phyloP scores from a whole-genome alignment of 2,888 invertebrate genomes.

The Tanytarsus gracilentus region DNA sequence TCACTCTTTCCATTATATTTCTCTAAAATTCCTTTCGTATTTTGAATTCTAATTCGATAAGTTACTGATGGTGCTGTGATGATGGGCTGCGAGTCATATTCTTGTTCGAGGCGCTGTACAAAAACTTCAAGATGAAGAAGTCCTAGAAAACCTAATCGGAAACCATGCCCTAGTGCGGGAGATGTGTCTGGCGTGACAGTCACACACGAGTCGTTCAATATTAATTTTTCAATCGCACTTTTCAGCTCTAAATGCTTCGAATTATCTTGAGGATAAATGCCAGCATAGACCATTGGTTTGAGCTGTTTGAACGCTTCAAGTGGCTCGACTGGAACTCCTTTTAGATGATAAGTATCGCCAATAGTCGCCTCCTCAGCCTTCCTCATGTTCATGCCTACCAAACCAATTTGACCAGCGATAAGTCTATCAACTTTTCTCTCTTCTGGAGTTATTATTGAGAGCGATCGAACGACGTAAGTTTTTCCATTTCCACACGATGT shows the following conservation, averaged over 20 bases:
- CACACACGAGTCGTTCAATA: slow-evolving; percentile 92
- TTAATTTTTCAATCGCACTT: slow-evolving; percentile 79
- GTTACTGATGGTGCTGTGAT: slow-evolving; percentile 81
- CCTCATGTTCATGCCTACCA: slow-evolving; percentile 72
- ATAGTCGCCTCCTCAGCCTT: slow-evolving; percentile 62
- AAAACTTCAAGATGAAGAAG: slow-evolving; percentile 83
- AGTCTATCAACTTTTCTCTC: slow-evolving; percentile 56
- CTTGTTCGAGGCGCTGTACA: slow-evolving; percentile 74
- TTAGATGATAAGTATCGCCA: slow-evolving; percentile 64
- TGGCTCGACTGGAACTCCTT: slow-evolving; percentile 48
- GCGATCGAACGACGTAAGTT: slow-evolving; percentile 64
- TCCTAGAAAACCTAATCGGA: slow-evolving; percentile 80
- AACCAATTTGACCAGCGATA: slow-evolving; percentile 89
- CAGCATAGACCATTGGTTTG: slow-evolving; percentile 78
- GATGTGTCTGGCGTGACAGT: slow-evolving; percentile 71
- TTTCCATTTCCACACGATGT: slow-evolving; percentile 62
- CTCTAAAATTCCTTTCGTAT: slow-evolving; percentile 58
- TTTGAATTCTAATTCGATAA: slow-evolving; percentile 61
- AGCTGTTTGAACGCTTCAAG: slow-evolving; percentile 57
- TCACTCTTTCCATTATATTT: slow-evolving; percentile 52
- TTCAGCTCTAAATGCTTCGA: slow-evolving; percentile 66
- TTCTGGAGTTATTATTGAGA: slow-evolving; percentile 71
- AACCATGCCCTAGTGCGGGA: slow-evolving; percentile 79
- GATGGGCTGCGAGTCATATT: slow-evolving; percentile 71
- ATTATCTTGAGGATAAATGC: slow-evolving; percentile 80